phyloP scores from a whole-genome alignment of 1,140 invertebrate species.

The Battus philenor region DNA sequence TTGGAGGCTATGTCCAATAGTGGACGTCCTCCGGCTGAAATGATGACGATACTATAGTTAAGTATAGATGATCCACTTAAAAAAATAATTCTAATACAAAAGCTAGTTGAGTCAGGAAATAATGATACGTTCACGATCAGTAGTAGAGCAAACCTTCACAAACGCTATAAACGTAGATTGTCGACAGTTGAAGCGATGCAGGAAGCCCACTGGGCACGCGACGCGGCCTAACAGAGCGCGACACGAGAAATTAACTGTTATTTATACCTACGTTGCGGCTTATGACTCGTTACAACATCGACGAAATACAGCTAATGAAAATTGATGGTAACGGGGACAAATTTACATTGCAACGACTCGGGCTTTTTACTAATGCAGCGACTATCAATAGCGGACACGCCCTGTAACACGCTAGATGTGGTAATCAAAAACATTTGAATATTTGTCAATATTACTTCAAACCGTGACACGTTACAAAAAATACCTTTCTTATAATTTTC shows the following conservation, averaged over 20 bases:
- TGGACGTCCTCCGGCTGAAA: no score
- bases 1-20: no score
- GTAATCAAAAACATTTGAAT: no score
- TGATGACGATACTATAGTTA: no score
- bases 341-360: background rate
- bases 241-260: conserved; percentile 71
- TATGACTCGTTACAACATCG: conserved; percentile 53
- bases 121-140: conserved; percentile 13
- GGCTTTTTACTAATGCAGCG: background rate
- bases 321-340: background rate
- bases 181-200: conserved; percentile 42
- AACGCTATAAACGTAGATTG: conserved; percentile 22
- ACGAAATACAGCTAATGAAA: conserved; percentile 26
- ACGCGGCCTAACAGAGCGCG: conserved; percentile 64
- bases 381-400: no score
- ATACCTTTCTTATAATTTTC: no score
- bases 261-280: conserved; percentile 51
- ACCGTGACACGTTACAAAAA: background rate
- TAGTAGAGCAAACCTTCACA: conserved; percentile 27
- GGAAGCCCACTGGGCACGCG: conserved; percentile 59
- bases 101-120: no score
- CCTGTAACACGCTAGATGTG: no score
- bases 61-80: no score
- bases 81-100: conserved; percentile 8
- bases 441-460: no score